Evolutionary conservation across 1,140 invertebrate species (phyloP).

Genomic region (Tetragnatha versicolor): DNA sequence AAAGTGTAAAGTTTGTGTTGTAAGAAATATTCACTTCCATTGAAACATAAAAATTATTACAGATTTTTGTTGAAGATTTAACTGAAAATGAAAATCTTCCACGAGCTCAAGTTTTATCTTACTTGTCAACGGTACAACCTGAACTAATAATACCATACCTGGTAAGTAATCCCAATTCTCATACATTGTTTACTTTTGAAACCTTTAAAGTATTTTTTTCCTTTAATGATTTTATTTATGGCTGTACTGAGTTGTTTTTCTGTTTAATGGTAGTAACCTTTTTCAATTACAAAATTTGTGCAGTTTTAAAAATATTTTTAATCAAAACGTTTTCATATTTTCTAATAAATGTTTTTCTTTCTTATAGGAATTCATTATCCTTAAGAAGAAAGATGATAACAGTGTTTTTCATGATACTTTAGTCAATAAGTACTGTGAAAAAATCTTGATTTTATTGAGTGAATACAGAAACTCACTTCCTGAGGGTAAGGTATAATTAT

Average conservation of each 20-base stretch:
- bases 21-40: not conserved
- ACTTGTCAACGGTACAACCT: constrained; percentile 81
- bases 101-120: constrained; percentile 86
- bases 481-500: constrained; percentile 23
- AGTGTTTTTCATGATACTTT: constrained; percentile 89
- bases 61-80: constrained; percentile 92
- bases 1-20: not conserved
- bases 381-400: constrained; percentile 86
- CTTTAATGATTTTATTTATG: not conserved
- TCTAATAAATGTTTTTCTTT: constrained; percentile 67
- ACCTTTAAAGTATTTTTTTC: not conserved
- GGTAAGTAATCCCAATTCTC: constrained; percentile 83
- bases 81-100: constrained; percentile 88
- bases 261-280: not conserved
- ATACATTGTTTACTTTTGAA: not conserved
- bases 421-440: constrained; percentile 82
- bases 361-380: constrained; percentile 84
- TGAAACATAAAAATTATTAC: not conserved
- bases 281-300: not conserved
- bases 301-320: not conserved
- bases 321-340: not conserved
- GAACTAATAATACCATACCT: constrained; percentile 88
- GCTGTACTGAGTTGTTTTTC: not conserved
- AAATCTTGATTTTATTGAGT: constrained; percentile 61
- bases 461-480: constrained; percentile 56